Base-by-base conservation (phyloP, 2,797 vertebrate genomes). In the Eidolon dupreanum region DNA sequence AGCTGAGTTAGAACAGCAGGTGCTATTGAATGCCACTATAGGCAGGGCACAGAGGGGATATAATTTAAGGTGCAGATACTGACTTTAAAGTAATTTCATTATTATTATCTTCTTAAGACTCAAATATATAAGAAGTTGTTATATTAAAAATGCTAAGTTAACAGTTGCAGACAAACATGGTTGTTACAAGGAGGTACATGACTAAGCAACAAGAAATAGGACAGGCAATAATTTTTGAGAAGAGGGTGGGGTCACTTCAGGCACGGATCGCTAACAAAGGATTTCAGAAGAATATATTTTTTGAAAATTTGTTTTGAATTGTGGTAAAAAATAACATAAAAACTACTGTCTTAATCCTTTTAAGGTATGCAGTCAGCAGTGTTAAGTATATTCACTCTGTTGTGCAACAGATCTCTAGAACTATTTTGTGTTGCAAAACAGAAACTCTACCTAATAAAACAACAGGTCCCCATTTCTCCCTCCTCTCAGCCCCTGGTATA, bases 71-170 rank as follows among this genome's bases (percentile, higher is more conserved):
- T 20, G 3, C 6, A 66, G 22, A 53, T 43, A 75, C n/a, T 70
- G 17, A 57, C 57, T 93, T 95, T 81, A 91, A 96, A 87, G 63
- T 83, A 63, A 55, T 90, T 94, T 88, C 3, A 31, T 79, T 78
- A 22, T 31, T 33, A 59, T 38, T 68, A 6, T 33, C n/a, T 75
- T 16, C 61, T 36, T 59, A 41, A 85, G 53, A 55, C 17, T 79
- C 31, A 74, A 38, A 41, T 61, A 19, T 28, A 33, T 49, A 33
- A 66, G 41, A 90, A n/a, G 31, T 31, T 68, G 16, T 87, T 78
- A 41, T 63, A 61, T 51, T 65, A 63, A 53, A 88, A 59, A 78
- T 75, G 26, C 12, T 51, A 16, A 28, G 13, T 41, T 63, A 33
- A 57, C 19, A 65, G 31, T 77, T 82, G 16, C 53, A 71, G 55